A percentile compares a stretch with the other conserved stretches of the same genome.
Conservation (phyloP, 2,113 vertebrate genomes). For the Sinocyclocheilus maitianheensis region DNA sequence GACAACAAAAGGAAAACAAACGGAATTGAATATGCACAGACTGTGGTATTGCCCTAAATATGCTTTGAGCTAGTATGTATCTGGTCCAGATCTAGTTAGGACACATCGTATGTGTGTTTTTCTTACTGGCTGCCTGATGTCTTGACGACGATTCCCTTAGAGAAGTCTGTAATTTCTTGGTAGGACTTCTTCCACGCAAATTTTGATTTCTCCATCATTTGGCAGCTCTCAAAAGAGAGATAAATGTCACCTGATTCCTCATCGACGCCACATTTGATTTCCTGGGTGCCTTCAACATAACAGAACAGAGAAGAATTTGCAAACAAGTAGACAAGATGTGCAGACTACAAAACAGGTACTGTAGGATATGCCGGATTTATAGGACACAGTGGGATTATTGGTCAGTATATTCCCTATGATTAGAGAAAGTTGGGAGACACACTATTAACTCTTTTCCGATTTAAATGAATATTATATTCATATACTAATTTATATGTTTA, state of each 20-base stretch:
- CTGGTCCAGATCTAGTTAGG: background rate
- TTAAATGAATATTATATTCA: background rate
- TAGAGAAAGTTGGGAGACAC: background rate
- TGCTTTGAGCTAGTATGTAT: constrained; percentile 4
- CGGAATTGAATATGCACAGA: constrained; percentile 23
- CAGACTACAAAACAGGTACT: constrained; percentile 17
- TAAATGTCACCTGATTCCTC: constrained; percentile 88
- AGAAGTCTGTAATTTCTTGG: constrained; percentile 83
- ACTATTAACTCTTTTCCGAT: background rate
- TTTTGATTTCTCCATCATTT: constrained; percentile 83
- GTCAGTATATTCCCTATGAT: background rate
- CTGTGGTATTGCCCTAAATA: background rate
- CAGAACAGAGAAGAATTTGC: background rate
- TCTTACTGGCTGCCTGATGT: constrained; percentile 85
- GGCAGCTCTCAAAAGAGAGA: constrained; percentile 87
- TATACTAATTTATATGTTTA: background rate
- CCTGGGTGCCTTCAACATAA: constrained; percentile 80
- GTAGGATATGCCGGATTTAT: constrained; percentile 19
- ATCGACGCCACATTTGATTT: constrained; percentile 87
- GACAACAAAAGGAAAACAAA: background rate
- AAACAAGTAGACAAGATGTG: constrained; percentile 2
- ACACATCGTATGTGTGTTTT: background rate
- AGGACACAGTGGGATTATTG: constrained; percentile 16
- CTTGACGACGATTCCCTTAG: constrained; percentile 78
- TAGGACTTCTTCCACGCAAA: constrained; percentile 94